A percentile compares a stretch with the other conserved stretches of the same genome.
Conservation (phyloP, 2,113 vertebrate genomes). For the Falco punctatus region DNA sequence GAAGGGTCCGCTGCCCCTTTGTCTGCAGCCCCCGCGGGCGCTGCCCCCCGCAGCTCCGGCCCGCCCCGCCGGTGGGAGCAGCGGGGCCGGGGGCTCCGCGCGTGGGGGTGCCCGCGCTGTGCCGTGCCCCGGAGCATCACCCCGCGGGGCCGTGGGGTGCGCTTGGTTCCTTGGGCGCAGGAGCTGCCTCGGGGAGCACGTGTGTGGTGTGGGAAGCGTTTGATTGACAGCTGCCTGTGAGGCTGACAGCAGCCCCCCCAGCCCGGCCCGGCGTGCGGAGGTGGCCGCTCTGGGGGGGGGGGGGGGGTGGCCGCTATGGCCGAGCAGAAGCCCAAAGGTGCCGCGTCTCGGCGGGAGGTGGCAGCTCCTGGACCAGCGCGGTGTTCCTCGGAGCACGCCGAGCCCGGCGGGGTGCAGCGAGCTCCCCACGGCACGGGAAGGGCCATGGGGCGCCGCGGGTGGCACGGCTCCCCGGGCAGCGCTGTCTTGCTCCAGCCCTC, state of each 20-base stretch:
- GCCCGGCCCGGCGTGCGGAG: fast-evolving
- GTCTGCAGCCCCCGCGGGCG: too few species aligned
- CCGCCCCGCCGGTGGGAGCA: too few species aligned
- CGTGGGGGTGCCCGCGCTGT: fast-evolving
- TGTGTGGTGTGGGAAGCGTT: neutral
- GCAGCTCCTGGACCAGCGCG: neutral
- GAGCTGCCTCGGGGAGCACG: fast-evolving
- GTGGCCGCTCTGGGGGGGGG: neutral
- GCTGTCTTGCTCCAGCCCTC: neutral
- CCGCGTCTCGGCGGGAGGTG: fast-evolving
- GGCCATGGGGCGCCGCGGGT: neutral
- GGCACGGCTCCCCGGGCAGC: neutral
- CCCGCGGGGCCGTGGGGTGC: fast-evolving
- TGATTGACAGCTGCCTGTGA: neutral
- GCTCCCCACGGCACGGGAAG: fast-evolving
- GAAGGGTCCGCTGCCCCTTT: too few species aligned
- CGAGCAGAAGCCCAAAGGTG: neutral
- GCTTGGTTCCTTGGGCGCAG: fast-evolving
- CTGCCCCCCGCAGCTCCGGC: too few species aligned
- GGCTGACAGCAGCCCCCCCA: neutral
- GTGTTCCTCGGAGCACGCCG: neutral
- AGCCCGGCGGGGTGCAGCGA: neutral
- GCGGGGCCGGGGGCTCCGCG: too few species aligned
- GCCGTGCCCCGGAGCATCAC: neutral
- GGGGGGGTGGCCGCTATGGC: neutral